Evolutionary conservation across 2,797 vertebrate species (phyloP).

Genomic region (Spondyliosoma cantharus): DNA sequence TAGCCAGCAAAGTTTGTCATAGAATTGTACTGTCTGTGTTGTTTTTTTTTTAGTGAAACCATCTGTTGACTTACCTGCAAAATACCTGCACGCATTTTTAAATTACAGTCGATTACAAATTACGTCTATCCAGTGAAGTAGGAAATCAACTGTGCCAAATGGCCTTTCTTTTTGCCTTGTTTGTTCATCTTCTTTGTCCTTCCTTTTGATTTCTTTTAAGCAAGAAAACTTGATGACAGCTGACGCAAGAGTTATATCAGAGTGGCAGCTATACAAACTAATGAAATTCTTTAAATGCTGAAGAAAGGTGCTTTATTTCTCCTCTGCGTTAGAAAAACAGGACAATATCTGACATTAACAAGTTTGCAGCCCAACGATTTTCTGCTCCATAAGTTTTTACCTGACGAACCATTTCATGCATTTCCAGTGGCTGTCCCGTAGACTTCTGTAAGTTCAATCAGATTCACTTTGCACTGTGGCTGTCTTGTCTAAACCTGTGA

Average conservation of each 20-base stretch:
- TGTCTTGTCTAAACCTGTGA: not conserved
- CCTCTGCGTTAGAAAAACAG: not conserved
- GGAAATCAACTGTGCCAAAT: conserved; percentile 1
- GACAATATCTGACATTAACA: not conserved
- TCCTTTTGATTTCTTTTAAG: not conserved
- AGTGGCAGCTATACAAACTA: conserved; percentile 16
- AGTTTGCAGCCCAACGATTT: not conserved
- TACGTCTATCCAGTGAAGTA: too few species aligned
- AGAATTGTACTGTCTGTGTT: conserved; percentile 21
- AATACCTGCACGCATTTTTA: not conserved
- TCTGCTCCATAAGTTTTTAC: not conserved
- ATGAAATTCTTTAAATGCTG: not conserved
- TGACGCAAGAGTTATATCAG: not conserved
- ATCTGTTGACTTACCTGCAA: not conserved
- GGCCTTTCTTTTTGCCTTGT: not conserved
- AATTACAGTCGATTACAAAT: too few species aligned
- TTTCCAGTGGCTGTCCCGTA: not conserved
- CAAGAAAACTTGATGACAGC: not conserved
- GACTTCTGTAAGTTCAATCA: not conserved
- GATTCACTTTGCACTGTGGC: conserved; percentile 12
- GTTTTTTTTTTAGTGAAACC: conserved; percentile 28
- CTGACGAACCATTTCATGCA: not conserved
- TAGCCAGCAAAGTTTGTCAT: conserved; percentile 34
- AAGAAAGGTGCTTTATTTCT: not conserved
- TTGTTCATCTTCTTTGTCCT: not conserved